Evolutionary conservation across 2,113 vertebrate species (phyloP).

Genomic region (Pteropus alecto): DNA sequence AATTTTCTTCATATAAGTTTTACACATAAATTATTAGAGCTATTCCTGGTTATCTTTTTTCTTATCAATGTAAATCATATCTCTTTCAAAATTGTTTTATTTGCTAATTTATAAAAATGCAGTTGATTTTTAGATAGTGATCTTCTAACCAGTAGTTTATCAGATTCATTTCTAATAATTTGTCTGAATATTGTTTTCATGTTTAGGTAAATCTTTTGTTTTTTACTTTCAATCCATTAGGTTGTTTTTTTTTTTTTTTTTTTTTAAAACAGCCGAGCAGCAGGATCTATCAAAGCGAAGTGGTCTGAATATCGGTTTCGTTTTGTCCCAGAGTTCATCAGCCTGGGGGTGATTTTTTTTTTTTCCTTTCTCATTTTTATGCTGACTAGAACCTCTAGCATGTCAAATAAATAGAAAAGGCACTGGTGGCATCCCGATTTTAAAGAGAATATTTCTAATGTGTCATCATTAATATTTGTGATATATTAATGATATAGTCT

Average conservation of each 20-base stretch:
- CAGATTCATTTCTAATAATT: not conserved
- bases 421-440: not conserved
- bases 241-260: too few relatives aligned
- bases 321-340: too few relatives aligned
- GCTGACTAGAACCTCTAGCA: not conserved
- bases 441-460: not conserved
- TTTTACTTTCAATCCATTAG: not conserved
- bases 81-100: not conserved
- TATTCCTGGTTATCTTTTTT: not conserved
- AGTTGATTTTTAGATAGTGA: not conserved
- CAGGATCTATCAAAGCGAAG: too few relatives aligned
- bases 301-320: too few relatives aligned
- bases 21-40: not conserved
- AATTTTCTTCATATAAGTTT: not conserved
- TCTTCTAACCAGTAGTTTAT: not conserved
- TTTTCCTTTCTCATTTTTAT: not conserved
- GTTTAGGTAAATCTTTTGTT: not conserved
- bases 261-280: too few relatives aligned
- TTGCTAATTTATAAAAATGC: slow-evolving; percentile 6
- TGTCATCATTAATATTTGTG: not conserved
- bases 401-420: not conserved
- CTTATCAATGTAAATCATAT: not conserved
- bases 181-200: not conserved
- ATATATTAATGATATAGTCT: not conserved
- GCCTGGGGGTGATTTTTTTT: too few relatives aligned